Conservation (phyloP, 1,140 invertebrate genomes). For the Psix sp. region DNA sequence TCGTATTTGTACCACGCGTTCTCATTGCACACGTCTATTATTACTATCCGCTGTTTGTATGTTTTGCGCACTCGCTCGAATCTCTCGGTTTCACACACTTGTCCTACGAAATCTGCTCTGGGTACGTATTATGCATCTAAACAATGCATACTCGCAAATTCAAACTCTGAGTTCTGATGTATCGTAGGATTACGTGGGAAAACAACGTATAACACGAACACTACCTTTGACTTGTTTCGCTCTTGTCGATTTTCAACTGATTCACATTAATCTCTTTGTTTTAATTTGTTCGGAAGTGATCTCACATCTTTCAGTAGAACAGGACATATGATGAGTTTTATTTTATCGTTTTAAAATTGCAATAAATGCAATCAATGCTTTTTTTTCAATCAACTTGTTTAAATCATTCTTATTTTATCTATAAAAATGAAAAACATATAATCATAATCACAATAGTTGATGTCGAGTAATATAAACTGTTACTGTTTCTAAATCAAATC, state of each 20-base stretch:
- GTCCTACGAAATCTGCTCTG: constrained; percentile 52
- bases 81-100: constrained; percentile 68
- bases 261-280: constrained; percentile 19
- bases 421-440: too few relatives aligned
- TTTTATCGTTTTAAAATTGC: too few relatives aligned
- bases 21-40: constrained; percentile 69
- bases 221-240: constrained; percentile 29
- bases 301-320: neutral
- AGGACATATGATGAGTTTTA: too few relatives aligned
- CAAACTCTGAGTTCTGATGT: constrained; percentile 56
- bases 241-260: constrained; percentile 32
- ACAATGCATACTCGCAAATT: constrained; percentile 65
- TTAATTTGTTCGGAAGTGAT: constrained; percentile 13
- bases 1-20: constrained; percentile 73
- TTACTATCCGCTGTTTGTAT: constrained; percentile 71
- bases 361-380: too few relatives aligned
- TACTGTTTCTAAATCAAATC: too few relatives aligned
- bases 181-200: constrained; percentile 68
- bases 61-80: constrained; percentile 68
- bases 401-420: too few relatives aligned
- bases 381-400: too few relatives aligned
- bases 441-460: too few relatives aligned
- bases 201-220: constrained; percentile 37
- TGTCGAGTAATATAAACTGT: too few relatives aligned
- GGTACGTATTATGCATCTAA: constrained; percentile 65